Conservation (phyloP, 2,113 vertebrate genomes). For the Stercorarius parasiticus region DNA sequence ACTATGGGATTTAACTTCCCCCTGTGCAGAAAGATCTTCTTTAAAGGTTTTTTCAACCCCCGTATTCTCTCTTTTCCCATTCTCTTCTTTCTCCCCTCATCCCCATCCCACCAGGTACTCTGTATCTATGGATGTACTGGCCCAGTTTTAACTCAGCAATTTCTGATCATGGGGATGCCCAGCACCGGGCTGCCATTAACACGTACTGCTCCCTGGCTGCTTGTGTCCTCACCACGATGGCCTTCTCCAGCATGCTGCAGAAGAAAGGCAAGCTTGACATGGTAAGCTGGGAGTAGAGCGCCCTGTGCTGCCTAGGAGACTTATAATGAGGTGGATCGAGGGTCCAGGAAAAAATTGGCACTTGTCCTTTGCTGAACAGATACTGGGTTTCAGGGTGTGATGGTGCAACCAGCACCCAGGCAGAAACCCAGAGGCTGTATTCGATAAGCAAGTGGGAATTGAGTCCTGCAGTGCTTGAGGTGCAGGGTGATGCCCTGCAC, state of each 20-base stretch:
- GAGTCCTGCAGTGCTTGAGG: background rate
- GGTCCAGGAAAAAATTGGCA: fast-evolving
- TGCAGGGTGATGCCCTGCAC: background rate
- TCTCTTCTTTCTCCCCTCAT: background rate
- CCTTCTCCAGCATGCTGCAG: constrained; percentile 87
- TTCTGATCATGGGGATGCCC: constrained; percentile 85
- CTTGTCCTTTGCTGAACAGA: background rate
- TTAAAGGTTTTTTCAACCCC: background rate
- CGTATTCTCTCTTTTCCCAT: background rate
- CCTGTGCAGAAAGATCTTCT: background rate
- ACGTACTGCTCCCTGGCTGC: constrained; percentile 88
- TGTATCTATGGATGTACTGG: constrained; percentile 98
- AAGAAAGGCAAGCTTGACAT: constrained; percentile 93
- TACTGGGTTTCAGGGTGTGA: background rate
- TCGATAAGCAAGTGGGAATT: background rate
- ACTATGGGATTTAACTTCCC: background rate
- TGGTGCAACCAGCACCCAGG: background rate
- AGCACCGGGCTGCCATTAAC: constrained; percentile 91
- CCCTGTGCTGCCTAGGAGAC: background rate
- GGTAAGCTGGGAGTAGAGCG: constrained; percentile 73
- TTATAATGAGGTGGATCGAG: background rate
- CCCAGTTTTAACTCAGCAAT: constrained; percentile 97
- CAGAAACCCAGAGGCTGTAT: background rate
- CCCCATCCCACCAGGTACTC: constrained; percentile 77
- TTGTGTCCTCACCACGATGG: constrained; percentile 85